Conservation (phyloP, 1,140 invertebrate genomes). For the Zaprionus ghesquierei region DNA sequence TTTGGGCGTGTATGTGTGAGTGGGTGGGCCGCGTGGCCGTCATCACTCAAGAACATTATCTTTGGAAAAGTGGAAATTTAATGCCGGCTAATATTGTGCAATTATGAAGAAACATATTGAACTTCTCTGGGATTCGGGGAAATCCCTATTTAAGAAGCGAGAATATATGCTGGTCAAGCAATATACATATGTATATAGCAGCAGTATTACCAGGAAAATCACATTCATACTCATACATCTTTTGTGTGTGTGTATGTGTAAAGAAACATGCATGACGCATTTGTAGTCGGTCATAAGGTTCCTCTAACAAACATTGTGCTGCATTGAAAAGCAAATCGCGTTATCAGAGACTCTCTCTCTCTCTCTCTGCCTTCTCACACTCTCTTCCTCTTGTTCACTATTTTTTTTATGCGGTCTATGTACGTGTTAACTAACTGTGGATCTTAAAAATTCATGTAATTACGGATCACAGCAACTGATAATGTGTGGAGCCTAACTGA, state of each 20-base stretch:
- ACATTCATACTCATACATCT: neutral
- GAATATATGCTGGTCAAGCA: slow-evolving; percentile 5
- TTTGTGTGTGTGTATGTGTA: neutral
- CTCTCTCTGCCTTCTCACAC: neutral
- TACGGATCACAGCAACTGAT: slow-evolving; percentile 19
- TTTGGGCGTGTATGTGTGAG: slow-evolving; percentile 9
- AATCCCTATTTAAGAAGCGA: slow-evolving; percentile 27
- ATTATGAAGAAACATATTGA: neutral
- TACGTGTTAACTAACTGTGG: slow-evolving; percentile 19
- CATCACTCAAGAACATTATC: neutral
- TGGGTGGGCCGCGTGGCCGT: neutral
- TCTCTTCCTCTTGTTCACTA: neutral
- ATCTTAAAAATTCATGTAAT: neutral
- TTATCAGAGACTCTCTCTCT: slow-evolving; percentile 29
- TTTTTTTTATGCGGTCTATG: neutral
- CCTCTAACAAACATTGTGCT: slow-evolving; percentile 3
- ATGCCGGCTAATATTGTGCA: slow-evolving; percentile 22
- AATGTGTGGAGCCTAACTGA: neutral
- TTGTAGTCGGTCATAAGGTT: slow-evolving; percentile 25
- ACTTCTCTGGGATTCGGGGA: slow-evolving; percentile 29
- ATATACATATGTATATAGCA: neutral
- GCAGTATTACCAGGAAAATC: slow-evolving; percentile 5
- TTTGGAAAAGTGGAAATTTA: slow-evolving; percentile 39
- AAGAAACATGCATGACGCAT: slow-evolving; percentile 29
- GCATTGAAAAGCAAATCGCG: slow-evolving; percentile 5